Base-by-base conservation (phyloP, 2,797 vertebrate species). In the Coccyzus lansbergi region DNA sequence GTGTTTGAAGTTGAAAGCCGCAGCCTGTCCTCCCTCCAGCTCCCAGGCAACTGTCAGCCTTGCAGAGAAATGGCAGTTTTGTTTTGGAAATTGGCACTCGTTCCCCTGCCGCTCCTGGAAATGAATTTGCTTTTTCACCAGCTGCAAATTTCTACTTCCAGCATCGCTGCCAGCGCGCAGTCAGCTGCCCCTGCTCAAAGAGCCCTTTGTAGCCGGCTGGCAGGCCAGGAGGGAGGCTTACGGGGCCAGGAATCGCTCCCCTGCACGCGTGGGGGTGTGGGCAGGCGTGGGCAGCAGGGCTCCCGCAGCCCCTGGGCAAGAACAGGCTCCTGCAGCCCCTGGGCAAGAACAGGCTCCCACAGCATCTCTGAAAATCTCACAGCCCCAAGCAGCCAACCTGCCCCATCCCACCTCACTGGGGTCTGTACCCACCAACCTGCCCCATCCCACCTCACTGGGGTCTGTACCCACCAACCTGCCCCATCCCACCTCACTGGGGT, bases 161-260 rank as follows among this genome's bases (percentile, higher is more conserved):
- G 86, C 93, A 44, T 95, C 87, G 9, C 93, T 97, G 98, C 97
- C 97, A 98, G 94, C 63, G 56, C 29, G 67, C 97, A 40, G 62
- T 96, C 97, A 98, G 98, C 98, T 98, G 98, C 97, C 97, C 97
- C 95, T 91, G 97, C 96, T 98, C 96, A 98, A 98, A 98, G 97
- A 94, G 96, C 75, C 97, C 96, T 94, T 98, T 98, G 97, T 98
- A 40, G 96, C 95, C 17, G 1, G 1, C 86, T 97, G 98, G 97
- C 97, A 95, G 6, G 5, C 84, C 62, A 52, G 59, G 70, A 76
- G 93, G 96, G 69, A 74, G 91, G 70, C 90, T 92, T 69, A 69
- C 74, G 74, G 79, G 44, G 88, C 86, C 89, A 76, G 78, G 94
- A 94, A 78, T 79, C 6, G 55, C 95, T 96, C 79, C 95, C 94